Conservation (phyloP, 2,113 vertebrate species). For the Grammomys dolichurus region DNA sequence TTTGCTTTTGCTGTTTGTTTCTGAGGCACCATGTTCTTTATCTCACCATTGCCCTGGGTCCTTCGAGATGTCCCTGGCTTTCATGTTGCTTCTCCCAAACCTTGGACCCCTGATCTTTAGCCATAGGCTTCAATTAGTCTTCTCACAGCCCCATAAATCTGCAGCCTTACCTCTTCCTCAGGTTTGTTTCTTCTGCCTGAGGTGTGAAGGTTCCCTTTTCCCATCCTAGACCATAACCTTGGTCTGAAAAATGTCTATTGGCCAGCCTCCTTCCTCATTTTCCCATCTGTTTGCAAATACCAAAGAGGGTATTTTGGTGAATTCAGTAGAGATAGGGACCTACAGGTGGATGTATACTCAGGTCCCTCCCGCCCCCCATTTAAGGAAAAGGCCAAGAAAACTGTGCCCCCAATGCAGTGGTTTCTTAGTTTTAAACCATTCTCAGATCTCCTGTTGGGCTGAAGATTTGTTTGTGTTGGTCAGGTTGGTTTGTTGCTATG, state of each 20-base stretch:
- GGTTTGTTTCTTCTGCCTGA: slow-evolving; percentile 60
- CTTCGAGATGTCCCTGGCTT: slow-evolving; percentile 46
- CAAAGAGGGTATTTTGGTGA: slow-evolving; percentile 78
- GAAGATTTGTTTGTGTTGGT: slow-evolving; percentile 58
- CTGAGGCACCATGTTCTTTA: background rate
- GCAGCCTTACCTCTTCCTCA: slow-evolving; percentile 49
- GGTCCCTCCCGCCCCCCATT: slow-evolving; percentile 60
- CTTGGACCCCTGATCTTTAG: slow-evolving; percentile 42
- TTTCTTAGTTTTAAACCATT: slow-evolving; percentile 69
- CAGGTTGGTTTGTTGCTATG: slow-evolving; percentile 55
- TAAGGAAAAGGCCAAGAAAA: slow-evolving; percentile 81
- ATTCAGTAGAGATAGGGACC: slow-evolving; percentile 77
- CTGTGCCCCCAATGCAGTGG: background rate
- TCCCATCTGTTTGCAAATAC: slow-evolving; percentile 87
- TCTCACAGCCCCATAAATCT: slow-evolving; percentile 65
- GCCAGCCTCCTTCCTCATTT: slow-evolving; percentile 76
- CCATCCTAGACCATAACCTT: slow-evolving; percentile 80
- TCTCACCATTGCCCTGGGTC: background rate
- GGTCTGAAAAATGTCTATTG: slow-evolving; percentile 78
- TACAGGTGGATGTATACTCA: slow-evolving; percentile 88
- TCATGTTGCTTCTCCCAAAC: slow-evolving; percentile 52
- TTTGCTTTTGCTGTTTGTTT: slow-evolving; percentile 12
- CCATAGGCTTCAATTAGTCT: slow-evolving; percentile 68
- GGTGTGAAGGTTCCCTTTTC: slow-evolving; percentile 65
- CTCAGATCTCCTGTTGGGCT: slow-evolving; percentile 56